A percentile compares a stretch with the other conserved stretches of the same genome.
Conservation (phyloP, 2,888 invertebrate species). For the Cordilura impudica region DNA sequence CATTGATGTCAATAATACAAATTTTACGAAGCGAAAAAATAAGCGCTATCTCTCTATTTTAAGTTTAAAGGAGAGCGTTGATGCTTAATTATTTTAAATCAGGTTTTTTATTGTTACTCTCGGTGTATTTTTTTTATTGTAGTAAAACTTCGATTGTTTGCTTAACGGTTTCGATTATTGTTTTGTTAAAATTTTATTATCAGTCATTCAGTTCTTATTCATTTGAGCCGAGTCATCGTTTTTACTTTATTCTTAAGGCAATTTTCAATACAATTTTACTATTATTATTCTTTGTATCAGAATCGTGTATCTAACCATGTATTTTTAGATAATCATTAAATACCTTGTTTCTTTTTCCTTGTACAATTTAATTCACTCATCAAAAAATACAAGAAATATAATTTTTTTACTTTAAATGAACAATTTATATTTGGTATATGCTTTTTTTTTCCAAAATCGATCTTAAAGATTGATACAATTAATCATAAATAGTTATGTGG, state of each 20-base stretch:
- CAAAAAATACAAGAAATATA: constrained; percentile 7
- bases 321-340: constrained; percentile 29
- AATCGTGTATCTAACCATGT: constrained; percentile 35
- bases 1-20: too few species aligned
- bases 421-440: background rate
- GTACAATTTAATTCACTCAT: constrained; percentile 35
- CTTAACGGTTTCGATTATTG: constrained; percentile 4
- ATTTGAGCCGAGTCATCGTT: constrained; percentile 28
- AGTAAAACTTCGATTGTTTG: background rate
- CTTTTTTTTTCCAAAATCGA: constrained; percentile 7
- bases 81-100: background rate
- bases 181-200: constrained; percentile 9
- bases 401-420: background rate
- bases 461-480: constrained; percentile 38
- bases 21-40: too few species aligned
- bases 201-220: constrained; percentile 5
- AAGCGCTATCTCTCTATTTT: too few species aligned
- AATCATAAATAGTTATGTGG: constrained; percentile 59
- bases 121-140: constrained; percentile 13
- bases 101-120: background rate
- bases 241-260: constrained; percentile 15
- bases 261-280: constrained; percentile 16
- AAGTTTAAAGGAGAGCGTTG: too few species aligned
- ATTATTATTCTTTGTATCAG: constrained; percentile 20
- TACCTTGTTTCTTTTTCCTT: constrained; percentile 21